These are phyloP conservation scores for Andrena chrysosceles DNA, from an alignment of 2,888 invertebrate genomes.

Conservation along the genomic window DNA sequence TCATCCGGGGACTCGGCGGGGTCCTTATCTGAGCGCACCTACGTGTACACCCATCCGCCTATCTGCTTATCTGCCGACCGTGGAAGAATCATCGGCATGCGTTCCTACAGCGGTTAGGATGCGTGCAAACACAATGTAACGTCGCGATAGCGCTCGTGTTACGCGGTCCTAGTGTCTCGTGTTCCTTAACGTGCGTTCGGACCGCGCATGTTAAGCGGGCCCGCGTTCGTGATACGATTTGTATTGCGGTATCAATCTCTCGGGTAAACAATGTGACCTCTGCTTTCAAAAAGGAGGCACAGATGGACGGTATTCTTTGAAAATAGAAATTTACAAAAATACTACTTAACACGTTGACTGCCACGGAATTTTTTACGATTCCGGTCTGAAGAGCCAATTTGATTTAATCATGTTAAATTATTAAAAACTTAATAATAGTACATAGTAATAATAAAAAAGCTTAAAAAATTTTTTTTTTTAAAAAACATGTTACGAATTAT, in stretches of 20 bases:
- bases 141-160: constrained; percentile 70
- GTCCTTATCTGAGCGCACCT: constrained; percentile 70
- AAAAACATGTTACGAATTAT: too few species aligned
- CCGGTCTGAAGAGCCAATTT: too few species aligned
- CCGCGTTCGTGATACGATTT: constrained; percentile 30
- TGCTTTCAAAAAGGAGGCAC: background rate
- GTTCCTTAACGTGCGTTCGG: constrained; percentile 54
- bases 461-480: too few species aligned
- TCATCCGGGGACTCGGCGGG: constrained; percentile 46
- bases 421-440: too few species aligned
- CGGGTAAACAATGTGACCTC: background rate
- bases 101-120: constrained; percentile 71
- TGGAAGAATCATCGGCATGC: constrained; percentile 72
- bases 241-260: constrained; percentile 2
- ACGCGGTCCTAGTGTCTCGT: constrained; percentile 57
- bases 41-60: constrained; percentile 72
- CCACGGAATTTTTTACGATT: too few species aligned
- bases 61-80: constrained; percentile 74
- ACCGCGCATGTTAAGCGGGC: constrained; percentile 48
- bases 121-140: constrained; percentile 74
- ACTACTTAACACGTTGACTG: too few species aligned
- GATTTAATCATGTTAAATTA: too few species aligned
- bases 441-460: too few species aligned
- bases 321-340: too few species aligned
- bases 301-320: background rate